Conservation (phyloP, 2,888 invertebrate genomes). For the Exocentrus adspersus region DNA sequence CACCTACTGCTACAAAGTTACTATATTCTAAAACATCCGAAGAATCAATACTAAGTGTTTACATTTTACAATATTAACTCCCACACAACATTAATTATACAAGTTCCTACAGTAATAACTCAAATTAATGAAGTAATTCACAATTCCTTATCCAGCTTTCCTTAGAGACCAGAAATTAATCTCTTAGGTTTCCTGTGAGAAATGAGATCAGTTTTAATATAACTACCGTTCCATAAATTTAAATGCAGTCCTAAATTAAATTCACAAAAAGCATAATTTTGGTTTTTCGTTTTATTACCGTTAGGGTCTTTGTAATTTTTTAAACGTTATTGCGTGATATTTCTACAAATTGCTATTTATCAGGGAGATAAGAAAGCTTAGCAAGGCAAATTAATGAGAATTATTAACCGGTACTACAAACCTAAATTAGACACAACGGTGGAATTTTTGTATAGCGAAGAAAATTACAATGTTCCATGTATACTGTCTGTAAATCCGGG, state of each 20-base stretch:
- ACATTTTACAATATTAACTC: conserved; percentile 32
- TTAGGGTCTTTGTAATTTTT: conserved; percentile 11
- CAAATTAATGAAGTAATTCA: conserved; percentile 54
- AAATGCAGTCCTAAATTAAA: conserved; percentile 20
- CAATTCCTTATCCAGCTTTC: conserved; percentile 48
- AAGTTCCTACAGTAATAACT: conserved; percentile 51
- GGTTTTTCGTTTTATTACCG: conserved; percentile 11
- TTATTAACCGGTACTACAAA: no score
- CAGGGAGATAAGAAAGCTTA: no score
- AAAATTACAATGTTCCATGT: no score
- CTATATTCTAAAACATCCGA: no score
- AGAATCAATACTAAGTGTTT: no score
- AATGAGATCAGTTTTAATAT: conserved; percentile 32
- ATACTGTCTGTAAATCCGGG: no score
- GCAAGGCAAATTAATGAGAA: no score
- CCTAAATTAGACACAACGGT: no score
- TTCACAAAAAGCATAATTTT: conserved; percentile 1
- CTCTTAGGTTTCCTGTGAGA: conserved; percentile 38
- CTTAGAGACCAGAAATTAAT: conserved; percentile 49
- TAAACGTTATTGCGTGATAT: not conserved
- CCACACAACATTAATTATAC: conserved; percentile 44
- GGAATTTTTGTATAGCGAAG: no score
- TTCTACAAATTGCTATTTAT: no score
- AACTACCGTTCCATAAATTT: conserved; percentile 29
- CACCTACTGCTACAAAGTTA: no score